These are phyloP conservation scores for Cliona cf. orientalis DNA, from an alignment of 37 sponge, comb jelly and placozoan genomes.

Conservation along the genomic window DNA sequence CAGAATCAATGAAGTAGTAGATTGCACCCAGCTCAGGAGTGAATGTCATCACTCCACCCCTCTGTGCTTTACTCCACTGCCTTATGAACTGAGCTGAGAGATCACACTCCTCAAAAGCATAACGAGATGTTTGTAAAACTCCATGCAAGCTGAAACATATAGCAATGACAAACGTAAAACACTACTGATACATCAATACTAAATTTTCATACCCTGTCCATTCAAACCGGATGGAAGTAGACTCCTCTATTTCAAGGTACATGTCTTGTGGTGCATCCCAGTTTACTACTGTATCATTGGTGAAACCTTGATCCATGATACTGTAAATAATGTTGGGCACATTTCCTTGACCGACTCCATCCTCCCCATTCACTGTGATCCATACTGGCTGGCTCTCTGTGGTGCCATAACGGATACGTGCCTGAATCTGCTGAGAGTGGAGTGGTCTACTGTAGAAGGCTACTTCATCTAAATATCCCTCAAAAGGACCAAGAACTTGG, in stretches of 20 bases:
- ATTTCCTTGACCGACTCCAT: slow-evolving; percentile 22
- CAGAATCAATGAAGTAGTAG: slow-evolving; percentile 75
- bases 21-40: slow-evolving; percentile 26
- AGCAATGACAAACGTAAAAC: background rate
- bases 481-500: slow-evolving; percentile 33
- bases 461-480: slow-evolving; percentile 63
- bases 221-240: slow-evolving; percentile 22
- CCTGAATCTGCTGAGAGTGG: background rate
- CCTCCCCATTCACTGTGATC: slow-evolving; percentile 43
- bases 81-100: background rate
- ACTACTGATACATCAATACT: background rate
- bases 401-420: slow-evolving; percentile 62
- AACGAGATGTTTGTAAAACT: slow-evolving; percentile 44
- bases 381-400: slow-evolving; percentile 57
- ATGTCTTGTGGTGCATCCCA: slow-evolving; percentile 25
- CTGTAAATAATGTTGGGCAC: slow-evolving; percentile 10
- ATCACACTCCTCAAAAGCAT: slow-evolving; percentile 65
- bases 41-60: slow-evolving; percentile 24
- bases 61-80: slow-evolving; percentile 18
- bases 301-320: background rate
- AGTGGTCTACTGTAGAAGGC: slow-evolving; percentile 43
- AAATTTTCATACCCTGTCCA: slow-evolving; percentile 70
- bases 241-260: background rate
- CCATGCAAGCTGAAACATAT: slow-evolving; percentile 50
- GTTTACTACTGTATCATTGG: slow-evolving; percentile 13